phyloP scores from a whole-genome alignment of 2,113 vertebrate genomes.

The Haemorhous mexicanus region DNA sequence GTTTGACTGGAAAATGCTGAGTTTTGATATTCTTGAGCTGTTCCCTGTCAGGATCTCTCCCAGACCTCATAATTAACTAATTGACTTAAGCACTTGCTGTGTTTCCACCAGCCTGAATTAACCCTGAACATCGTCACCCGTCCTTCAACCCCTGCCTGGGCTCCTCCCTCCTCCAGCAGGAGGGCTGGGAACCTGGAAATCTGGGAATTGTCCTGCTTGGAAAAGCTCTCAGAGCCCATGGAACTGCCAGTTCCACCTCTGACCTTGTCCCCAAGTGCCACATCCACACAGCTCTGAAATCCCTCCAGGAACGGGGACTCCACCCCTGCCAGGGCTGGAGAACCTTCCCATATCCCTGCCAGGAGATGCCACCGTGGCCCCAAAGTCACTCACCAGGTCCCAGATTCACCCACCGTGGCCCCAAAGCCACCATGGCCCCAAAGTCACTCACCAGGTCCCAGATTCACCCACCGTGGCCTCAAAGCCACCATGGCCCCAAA shows the following conservation, averaged over 20 bases:
- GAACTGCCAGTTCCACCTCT: no score
- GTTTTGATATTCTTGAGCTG: not conserved
- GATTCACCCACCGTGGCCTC: not conserved
- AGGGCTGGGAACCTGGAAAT: not conserved
- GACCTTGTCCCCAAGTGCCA: not conserved
- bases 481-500: not conserved
- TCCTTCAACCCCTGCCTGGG: rapidly evolving
- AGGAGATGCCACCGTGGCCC: not conserved
- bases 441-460: not conserved
- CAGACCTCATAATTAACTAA: not conserved
- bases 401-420: not conserved
- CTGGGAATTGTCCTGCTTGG: not conserved
- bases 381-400: not conserved
- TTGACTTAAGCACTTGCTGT: not conserved
- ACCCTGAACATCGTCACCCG: rapidly evolving
- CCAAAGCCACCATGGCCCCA: no score
- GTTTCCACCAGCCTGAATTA: rapidly evolving
- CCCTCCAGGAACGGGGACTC: not conserved
- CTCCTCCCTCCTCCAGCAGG: rapidly evolving
- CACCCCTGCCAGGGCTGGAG: not conserved
- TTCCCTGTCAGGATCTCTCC: not conserved
- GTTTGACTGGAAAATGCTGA: rapidly evolving
- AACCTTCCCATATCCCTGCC: not conserved
- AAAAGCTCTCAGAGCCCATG: not conserved
- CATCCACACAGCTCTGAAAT: not conserved